Base-by-base conservation (phyloP, 1,140 invertebrate genomes). In the Bombus haemorrhoidalis region DNA sequence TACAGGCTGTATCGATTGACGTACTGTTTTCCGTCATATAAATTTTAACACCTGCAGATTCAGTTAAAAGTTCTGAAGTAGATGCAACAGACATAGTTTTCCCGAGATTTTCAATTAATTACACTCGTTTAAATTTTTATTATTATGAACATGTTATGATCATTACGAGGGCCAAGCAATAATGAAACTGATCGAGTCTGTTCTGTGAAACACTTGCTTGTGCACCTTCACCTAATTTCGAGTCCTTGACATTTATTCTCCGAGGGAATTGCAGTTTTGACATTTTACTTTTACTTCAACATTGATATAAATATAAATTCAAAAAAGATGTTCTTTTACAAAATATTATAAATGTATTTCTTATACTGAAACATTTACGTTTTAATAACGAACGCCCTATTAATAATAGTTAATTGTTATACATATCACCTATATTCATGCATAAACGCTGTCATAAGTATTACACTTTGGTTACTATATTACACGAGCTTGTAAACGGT, bases 401-500 rank as follows among this genome's bases (percentile, higher is more conserved):
- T 28, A 32, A 4, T 8, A 71, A 79, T 43, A 15, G 62, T 41
- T 39, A 79, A 43, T 59, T 3, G 9, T 10, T 66, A 32, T 15
- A 66, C 8, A 32, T 66, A 37, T 69, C 0, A 39, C 98, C 98
- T 92, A 96, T 97, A 75, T 79, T 59, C 59, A 64, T 59, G 13
- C 3, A 47, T 22, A 59, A 82, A 73, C 3, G 13, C 28, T 71
- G 78, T 59, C 25, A 53, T 18, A 47, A 47, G 5, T 15, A 18
- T 5, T 4, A 4, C 4, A 25, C 73, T n/a, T 66, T 66, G 2
- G 41, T 71, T 41, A 43, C 47, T n/a, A 10, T 57, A 53, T 1
- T 10, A 53, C 39, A 22, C 12, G 1, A 22, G 4, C 22, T 6
- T 22, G 9, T 76, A 66, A 64, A 6, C 18, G 28, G 10, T 78